Conservation (phyloP, 2,888 invertebrate species). For the Drosophila meridionalis region DNA sequence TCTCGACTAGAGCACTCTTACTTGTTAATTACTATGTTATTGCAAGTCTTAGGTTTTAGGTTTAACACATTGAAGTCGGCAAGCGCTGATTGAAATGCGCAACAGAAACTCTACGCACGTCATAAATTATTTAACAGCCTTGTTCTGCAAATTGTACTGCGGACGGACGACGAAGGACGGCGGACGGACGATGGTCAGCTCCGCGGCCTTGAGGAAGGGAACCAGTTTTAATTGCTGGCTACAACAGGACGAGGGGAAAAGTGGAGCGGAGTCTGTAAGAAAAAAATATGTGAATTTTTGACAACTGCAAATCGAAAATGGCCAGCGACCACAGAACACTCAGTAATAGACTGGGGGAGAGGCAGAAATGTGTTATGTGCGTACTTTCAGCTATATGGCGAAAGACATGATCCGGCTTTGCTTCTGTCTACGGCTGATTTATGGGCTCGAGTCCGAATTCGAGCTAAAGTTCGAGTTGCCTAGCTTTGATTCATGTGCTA, state of each 20-base stretch:
- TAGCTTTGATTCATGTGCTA: conserved; percentile 29
- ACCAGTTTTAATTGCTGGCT: conserved; percentile 71
- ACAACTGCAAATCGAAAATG: conserved; percentile 65
- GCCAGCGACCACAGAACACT: neutral
- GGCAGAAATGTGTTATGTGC: neutral
- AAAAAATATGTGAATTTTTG: conserved; percentile 75
- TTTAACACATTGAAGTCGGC: conserved; percentile 4
- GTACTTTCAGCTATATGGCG: conserved; percentile 61
- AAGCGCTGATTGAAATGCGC: conserved; percentile 66
- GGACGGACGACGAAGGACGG: conserved; percentile 27
- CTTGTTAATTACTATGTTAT: too few species aligned
- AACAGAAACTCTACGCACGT: conserved; percentile 74
- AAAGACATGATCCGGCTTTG: conserved; percentile 50
- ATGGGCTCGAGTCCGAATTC: conserved; percentile 45
- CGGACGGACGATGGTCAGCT: neutral
- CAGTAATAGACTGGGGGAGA: neutral
- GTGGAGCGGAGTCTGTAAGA: neutral
- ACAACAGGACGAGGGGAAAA: conserved; percentile 3
- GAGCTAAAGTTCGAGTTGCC: conserved; percentile 6
- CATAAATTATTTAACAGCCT: conserved; percentile 76
- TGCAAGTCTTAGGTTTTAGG: too few species aligned
- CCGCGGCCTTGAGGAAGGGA: conserved; percentile 36
- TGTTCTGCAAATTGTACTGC: conserved; percentile 24
- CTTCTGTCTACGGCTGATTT: conserved; percentile 52
- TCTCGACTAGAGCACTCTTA: too few species aligned